These are phyloP conservation scores for Dinothrombium tinctorium DNA, from an alignment of 1,140 invertebrate species.

Conservation along the genomic window DNA sequence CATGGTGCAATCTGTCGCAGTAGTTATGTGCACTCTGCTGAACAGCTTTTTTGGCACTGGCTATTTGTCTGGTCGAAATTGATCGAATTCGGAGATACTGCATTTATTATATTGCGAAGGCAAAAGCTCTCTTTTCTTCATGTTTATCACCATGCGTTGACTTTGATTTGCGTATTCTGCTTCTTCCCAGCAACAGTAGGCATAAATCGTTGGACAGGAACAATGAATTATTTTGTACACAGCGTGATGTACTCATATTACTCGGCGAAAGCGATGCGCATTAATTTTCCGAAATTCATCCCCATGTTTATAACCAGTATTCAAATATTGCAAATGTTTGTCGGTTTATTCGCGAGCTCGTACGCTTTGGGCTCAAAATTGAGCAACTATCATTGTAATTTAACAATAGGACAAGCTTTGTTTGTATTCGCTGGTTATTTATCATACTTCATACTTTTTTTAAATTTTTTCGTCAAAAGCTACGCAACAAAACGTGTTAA, in stretches of 20 bases:
- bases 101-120: slow-evolving; percentile 28
- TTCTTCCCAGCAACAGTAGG: slow-evolving; percentile 12
- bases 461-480: slow-evolving; percentile 10
- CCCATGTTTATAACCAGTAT: slow-evolving; percentile 27
- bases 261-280: slow-evolving; percentile 23
- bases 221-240: slow-evolving; percentile 30
- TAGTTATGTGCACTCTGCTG: slow-evolving; percentile 59
- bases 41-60: slow-evolving; percentile 87
- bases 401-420: neutral
- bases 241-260: slow-evolving; percentile 27
- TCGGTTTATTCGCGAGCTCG: slow-evolving; percentile 17
- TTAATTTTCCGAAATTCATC: slow-evolving; percentile 24
- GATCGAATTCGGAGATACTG: slow-evolving; percentile 30
- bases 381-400: neutral
- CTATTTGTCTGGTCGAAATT: slow-evolving; percentile 78
- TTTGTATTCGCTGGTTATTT: slow-evolving; percentile 7
- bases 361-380: slow-evolving; percentile 5
- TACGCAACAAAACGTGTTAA: no score
- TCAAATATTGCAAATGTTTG: slow-evolving; percentile 29
- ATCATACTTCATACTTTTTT: slow-evolving; percentile 8
- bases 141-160: slow-evolving; percentile 32
- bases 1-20: slow-evolving; percentile 79
- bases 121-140: slow-evolving; percentile 31
- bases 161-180: slow-evolving; percentile 25
- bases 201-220: slow-evolving; percentile 26